Conservation (phyloP, 2,797 vertebrate species). For the Miichthys miiuy region DNA sequence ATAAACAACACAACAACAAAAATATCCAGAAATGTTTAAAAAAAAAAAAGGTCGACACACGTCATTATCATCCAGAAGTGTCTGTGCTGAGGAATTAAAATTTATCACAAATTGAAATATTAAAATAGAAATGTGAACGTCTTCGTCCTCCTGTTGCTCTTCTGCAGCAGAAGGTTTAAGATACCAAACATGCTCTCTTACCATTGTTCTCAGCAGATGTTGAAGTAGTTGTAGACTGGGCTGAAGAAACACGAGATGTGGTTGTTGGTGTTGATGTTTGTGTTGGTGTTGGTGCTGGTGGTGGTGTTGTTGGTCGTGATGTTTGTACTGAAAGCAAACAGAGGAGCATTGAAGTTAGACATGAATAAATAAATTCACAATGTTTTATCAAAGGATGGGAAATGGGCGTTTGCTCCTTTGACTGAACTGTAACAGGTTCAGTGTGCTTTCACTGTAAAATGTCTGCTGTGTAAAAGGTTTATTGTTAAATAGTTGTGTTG, state of each 20-base stretch:
- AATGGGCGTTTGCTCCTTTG: too few relatives aligned
- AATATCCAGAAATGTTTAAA: background rate
- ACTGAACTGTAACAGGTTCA: too few relatives aligned
- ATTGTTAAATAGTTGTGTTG: too few relatives aligned
- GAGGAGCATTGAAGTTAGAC: background rate
- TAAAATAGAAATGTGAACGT: background rate
- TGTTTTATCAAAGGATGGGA: too few relatives aligned
- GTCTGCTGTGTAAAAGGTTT: too few relatives aligned
- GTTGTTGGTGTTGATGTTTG: accelerated
- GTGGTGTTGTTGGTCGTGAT: too few relatives aligned
- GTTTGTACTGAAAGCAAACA: slow-evolving; percentile 1
- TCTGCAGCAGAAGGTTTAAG: background rate
- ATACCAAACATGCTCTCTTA: background rate
- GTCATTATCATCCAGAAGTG: background rate
- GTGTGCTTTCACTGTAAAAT: too few relatives aligned
- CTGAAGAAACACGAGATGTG: background rate
- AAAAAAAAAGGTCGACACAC: background rate
- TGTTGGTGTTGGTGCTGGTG: too few relatives aligned
- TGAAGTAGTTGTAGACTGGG: background rate
- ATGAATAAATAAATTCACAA: background rate
- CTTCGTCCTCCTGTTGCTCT: background rate
- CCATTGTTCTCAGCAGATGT: accelerated
- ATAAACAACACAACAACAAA: background rate
- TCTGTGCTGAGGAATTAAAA: background rate
- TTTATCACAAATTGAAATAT: background rate